These are phyloP conservation scores for Ciconia nigra DNA, from an alignment of 2,797 vertebrate species.

Conservation along the genomic window DNA sequence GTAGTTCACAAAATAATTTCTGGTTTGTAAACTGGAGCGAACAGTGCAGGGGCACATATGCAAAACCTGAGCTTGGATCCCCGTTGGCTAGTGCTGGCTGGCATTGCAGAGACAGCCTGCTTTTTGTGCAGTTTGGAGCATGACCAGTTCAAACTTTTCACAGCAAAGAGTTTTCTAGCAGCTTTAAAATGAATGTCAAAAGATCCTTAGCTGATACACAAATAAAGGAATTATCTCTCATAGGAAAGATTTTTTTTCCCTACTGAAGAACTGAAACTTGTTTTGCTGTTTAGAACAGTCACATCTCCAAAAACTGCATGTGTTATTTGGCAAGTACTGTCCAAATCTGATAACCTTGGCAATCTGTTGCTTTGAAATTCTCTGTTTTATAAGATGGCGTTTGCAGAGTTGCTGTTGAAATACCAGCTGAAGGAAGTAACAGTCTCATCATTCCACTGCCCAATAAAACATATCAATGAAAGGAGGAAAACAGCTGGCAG, in stretches of 20 bases:
- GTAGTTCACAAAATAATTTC: background rate
- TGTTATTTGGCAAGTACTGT: background rate
- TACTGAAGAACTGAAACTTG: background rate
- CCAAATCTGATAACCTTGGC: constrained; percentile 30
- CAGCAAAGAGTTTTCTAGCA: background rate
- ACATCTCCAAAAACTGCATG: background rate
- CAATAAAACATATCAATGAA: background rate
- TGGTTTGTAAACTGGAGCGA: background rate
- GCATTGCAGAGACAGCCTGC: background rate
- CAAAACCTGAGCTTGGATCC: background rate
- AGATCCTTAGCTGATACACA: background rate
- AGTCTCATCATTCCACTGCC: background rate
- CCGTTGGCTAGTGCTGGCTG: background rate
- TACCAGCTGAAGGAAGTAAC: background rate
- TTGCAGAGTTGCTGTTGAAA: constrained; percentile 38
- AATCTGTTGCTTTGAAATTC: background rate
- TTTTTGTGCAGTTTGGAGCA: background rate
- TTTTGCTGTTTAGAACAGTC: background rate
- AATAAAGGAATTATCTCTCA: background rate
- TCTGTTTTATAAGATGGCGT: background rate
- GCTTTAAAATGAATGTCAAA: background rate
- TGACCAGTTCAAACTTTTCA: background rate
- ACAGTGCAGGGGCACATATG: background rate
- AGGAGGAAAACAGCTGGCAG: constrained; percentile 26
- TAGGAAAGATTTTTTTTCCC: background rate